Evolutionary conservation across 2,888 invertebrate species (phyloP), one percentile per base, ranked within the genome.

Genomic region (Dolichomitus sp.): DNA sequence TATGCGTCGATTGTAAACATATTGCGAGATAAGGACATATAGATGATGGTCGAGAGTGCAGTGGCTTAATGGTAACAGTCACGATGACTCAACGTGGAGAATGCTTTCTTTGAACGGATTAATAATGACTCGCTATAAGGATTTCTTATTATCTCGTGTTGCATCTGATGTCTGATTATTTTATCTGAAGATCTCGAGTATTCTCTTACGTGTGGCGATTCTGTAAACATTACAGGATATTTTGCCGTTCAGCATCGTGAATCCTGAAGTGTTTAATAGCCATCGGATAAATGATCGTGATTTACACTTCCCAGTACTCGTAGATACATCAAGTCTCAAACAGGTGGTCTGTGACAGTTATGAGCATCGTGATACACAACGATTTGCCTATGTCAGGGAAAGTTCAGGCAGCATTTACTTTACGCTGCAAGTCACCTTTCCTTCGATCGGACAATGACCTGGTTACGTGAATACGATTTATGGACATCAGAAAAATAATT

Each of bases 61-160:
- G 45, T 33, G 61, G 65, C 68, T 61, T 50, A 70, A 14, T 73
- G 68, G 30, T 37, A 57, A 73, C 14, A 48, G 33, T 33, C 17
- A 23, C 37, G 70, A 72, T 79, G 79, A 76, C 70, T 79, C 79
- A 79, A 61, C 61, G 23, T 23, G 63, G 52, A 79, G 61, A 79
- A 72, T 79, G 66, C 42, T 79, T 83, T 79, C 70, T 57, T 72
- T 83, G 52, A 72, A 79, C 37, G 61, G 19, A 77, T 63, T 52
- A 72, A 79, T 72, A 45, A 68, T 79, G 75, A 75, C 23, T 70
- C 69, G 74, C 33, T 7, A 30, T n/a, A 37, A 59, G 17, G 65
- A 83, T 75, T 76, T 50, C 14, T 37, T 12, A 33, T 45, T 76
- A 52, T 59, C 66, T 66, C 57, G 19, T 17, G 23, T 23, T 11